phyloP scores from a whole-genome alignment of 30 jellyfish, hydroid and myxozoan species.

The Pseudorhiza aurosa region DNA sequence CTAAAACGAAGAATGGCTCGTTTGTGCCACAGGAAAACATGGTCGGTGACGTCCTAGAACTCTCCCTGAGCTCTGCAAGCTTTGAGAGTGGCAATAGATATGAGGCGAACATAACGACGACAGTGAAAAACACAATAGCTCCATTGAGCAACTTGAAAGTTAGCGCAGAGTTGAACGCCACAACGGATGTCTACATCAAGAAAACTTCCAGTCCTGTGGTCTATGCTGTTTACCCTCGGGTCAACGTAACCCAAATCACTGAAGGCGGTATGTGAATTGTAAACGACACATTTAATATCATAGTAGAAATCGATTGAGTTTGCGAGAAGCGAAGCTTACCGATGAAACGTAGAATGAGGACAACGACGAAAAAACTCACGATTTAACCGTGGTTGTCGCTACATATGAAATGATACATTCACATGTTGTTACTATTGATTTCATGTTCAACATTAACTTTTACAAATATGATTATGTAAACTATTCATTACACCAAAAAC shows the following conservation, averaged over 20 bases:
- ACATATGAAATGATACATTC: too few relatives aligned
- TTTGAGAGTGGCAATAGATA: slow-evolving; percentile 26
- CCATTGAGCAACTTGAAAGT: slow-evolving; percentile 71
- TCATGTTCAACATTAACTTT: too few relatives aligned
- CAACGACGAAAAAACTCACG: too few relatives aligned
- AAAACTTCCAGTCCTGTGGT: slow-evolving; percentile 62
- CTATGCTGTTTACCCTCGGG: slow-evolving; percentile 84
- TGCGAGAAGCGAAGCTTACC: too few relatives aligned
- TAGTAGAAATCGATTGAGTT: too few relatives aligned
- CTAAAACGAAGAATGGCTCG: neutral
- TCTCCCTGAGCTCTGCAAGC: slow-evolving; percentile 9
- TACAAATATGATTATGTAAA: too few relatives aligned
- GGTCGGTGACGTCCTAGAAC: slow-evolving; percentile 6
- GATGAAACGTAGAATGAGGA: too few relatives aligned
- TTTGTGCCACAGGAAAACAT: slow-evolving; percentile 2
- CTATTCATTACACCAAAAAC: too few relatives aligned
- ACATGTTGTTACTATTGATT: too few relatives aligned
- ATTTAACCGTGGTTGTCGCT: too few relatives aligned
- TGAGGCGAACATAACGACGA: slow-evolving; percentile 62
- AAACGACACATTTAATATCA: too few relatives aligned
- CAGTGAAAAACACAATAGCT: slow-evolving; percentile 57
- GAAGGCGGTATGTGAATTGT: slow-evolving; percentile 60
- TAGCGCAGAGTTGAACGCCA: slow-evolving; percentile 45
- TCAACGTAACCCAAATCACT: slow-evolving; percentile 50
- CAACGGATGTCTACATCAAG: slow-evolving; percentile 26